A percentile compares a stretch with the other conserved stretches of the same genome.
Conservation (phyloP, 2,888 invertebrate genomes). For the Rapana venosa region DNA sequence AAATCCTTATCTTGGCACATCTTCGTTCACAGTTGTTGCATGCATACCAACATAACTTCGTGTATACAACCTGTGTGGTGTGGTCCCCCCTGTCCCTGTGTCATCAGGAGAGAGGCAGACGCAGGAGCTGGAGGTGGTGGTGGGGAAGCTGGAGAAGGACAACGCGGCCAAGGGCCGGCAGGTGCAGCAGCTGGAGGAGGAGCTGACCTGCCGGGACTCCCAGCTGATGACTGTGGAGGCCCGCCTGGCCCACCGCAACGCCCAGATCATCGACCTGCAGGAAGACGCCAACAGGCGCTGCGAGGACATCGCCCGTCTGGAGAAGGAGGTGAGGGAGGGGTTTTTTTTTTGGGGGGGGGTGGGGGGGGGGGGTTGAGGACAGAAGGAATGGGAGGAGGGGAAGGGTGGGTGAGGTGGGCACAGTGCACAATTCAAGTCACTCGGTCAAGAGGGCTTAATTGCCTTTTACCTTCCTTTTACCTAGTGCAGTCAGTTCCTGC, state of each 20-base stretch:
- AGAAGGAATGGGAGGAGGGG: background rate
- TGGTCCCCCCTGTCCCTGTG: background rate
- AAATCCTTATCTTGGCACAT: no score
- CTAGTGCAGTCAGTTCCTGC: no score
- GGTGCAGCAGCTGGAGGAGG: constrained; percentile 60
- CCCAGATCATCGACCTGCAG: constrained; percentile 71
- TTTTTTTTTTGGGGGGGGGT: no score
- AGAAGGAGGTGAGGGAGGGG: constrained; percentile 65
- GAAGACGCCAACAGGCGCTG: constrained; percentile 68
- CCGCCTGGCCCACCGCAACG: constrained; percentile 67
- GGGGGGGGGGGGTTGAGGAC: background rate
- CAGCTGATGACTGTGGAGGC: constrained; percentile 64
- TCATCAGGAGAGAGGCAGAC: constrained; percentile 63
- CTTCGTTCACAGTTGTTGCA: no score
- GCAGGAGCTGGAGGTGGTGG: constrained; percentile 63
- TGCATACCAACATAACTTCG: no score
- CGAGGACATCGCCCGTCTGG: constrained; percentile 60
- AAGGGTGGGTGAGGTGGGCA: background rate
- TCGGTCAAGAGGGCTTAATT: no score
- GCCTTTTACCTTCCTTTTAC: no score
- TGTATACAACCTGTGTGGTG: no score
- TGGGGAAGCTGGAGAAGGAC: constrained; percentile 63
- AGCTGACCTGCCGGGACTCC: constrained; percentile 63
- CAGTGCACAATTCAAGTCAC: no score
- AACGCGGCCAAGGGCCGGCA: constrained; percentile 57